Percentiles rank a stretch among this genome's conserved stretches.
phyloP scores from a whole-genome alignment of 2,797 vertebrate species.

The Cheirogaleus major region DNA sequence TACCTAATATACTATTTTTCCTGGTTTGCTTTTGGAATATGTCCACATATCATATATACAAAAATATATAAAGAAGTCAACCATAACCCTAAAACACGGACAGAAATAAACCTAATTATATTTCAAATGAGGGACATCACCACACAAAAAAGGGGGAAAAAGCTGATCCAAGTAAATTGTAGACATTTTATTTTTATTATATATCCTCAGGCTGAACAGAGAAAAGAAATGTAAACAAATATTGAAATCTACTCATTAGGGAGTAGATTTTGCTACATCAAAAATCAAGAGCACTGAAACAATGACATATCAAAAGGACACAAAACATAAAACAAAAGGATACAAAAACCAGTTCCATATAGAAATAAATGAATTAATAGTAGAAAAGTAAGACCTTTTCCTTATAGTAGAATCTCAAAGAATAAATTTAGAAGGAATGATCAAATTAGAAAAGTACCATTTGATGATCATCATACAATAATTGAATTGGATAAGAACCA shows the following conservation, averaged over 20 bases:
- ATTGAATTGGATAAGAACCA: neutral
- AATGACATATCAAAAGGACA: neutral
- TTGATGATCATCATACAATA: neutral
- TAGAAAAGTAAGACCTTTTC: neutral
- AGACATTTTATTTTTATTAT: neutral
- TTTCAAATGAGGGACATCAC: neutral
- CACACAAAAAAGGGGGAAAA: neutral
- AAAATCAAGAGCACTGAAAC: neutral
- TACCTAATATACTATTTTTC: neutral
- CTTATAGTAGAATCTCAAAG: neutral
- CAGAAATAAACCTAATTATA: neutral
- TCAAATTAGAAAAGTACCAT: neutral
- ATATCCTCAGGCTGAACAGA: neutral
- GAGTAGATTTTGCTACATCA: neutral
- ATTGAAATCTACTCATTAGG: neutral
- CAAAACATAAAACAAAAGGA: neutral
- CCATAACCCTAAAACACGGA: neutral
- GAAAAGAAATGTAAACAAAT: neutral
- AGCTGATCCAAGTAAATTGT: neutral
- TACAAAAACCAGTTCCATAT: neutral
- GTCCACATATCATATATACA: neutral
- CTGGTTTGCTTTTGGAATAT: neutral
- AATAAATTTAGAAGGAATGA: neutral
- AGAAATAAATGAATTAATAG: neutral
- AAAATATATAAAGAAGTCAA: neutral